Evolutionary conservation across 2,797 vertebrate species (phyloP).

Genomic region (Chloroceryle inda): DNA sequence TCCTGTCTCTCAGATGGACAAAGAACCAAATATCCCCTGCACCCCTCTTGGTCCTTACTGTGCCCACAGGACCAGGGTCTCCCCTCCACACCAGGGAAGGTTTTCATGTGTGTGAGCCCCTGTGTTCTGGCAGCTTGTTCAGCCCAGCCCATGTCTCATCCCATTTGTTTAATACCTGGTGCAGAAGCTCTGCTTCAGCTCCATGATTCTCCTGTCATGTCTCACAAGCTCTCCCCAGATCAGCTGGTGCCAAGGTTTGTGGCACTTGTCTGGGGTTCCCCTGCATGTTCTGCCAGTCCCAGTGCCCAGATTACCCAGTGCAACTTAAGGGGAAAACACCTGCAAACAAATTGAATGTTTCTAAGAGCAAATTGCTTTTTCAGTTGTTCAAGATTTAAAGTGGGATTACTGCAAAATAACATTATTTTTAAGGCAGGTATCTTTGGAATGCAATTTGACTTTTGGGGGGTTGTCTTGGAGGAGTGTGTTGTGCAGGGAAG

Average conservation of each 20-base stretch:
- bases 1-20: background rate
- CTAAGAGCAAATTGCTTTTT: slow-evolving; percentile 73
- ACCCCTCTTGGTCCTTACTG: accelerated
- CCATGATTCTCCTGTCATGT: background rate
- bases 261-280: background rate
- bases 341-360: slow-evolving; percentile 69
- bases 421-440: slow-evolving; percentile 7
- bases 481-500: background rate
- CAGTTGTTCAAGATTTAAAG: slow-evolving; percentile 68
- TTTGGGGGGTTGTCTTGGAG: background rate
- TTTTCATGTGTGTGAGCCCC: accelerated
- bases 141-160: background rate
- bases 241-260: accelerated
- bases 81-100: accelerated
- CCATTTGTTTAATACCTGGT: accelerated
- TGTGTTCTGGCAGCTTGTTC: background rate
- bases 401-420: slow-evolving; percentile 50
- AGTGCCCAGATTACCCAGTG: background rate
- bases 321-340: slow-evolving; percentile 54
- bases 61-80: accelerated
- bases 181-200: background rate
- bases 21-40: accelerated
- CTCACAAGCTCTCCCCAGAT: background rate
- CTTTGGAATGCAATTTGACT: slow-evolving; percentile 4
- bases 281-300: background rate